Base-by-base conservation (phyloP, 2,113 vertebrate genomes). In the Eidolon helvum region DNA sequence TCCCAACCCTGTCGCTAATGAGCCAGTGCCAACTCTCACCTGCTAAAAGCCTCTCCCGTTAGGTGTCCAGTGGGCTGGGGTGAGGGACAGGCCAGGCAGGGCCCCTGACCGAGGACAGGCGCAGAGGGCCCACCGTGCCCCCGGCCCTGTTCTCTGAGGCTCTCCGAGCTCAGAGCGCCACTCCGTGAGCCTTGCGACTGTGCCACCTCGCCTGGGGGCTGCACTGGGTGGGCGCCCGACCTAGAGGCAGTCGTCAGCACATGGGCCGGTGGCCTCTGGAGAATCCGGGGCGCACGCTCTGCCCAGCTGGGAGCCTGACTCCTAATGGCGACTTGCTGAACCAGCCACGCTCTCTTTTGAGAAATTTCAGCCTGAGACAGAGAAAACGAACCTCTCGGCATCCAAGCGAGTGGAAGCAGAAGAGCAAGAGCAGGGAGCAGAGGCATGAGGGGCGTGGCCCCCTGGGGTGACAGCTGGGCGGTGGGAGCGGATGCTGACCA, bases 221-320 rank as follows among this genome's bases (percentile, higher is more conserved):
- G 83, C 45, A 28, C 2, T 33, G 10, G 10, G 43, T 10, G 33
- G 21, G 12, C 18, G 5, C 30, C 50, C 4, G 18, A 63, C 65
- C 26, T 3, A n/a, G 33, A 79, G 74, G 40, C 33, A 71, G 63
- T 33, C 38, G 4, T 35, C 9, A 26, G 53, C 14, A 66, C 4
- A 1, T 1, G 8, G 61, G 71, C 72, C 0, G 0, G n/a, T 12
- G 38, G 57, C 30, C 45, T 26, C 10, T 0, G 4, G 22, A 24
- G 61, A 59, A 35, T 33, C 33, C 7, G 7, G 22, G 74, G 19
- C 6, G 2, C 11, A 26, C 0, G 1, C n/a, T 66, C 61, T 15
- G 14, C 10, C 33, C 8, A 9, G 33, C 40, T 21, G 61, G 71
- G 18, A 10, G 66, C 21, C 3, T 38, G 28, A 57, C 22, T 59